Evolutionary conservation across 2,888 invertebrate genomes (phyloP), one percentile per base, ranked within the genome.

Genomic region (Apotomis capreana): DNA sequence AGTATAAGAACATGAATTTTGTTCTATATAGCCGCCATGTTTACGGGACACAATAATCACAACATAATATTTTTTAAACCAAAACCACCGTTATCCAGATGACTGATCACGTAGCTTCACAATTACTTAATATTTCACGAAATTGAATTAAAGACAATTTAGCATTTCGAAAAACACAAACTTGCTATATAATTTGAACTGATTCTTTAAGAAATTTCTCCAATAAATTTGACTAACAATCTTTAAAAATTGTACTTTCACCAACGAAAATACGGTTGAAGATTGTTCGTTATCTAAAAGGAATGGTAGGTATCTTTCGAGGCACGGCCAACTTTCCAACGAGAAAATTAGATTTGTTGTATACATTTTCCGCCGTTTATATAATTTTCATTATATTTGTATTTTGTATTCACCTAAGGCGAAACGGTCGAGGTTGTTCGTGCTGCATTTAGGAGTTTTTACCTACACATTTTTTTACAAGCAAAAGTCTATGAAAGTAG

Each of bases 311-410:
- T 62, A 71, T 36, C 37, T 55, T 68, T 58, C 51, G 52, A 37
- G 52, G 44, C 44, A 46, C 62, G 46, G 70, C 62, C 68, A 72
- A 72, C 62, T 72, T 72, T 72, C 44, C 40, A 72, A 71, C 46
- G 60, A 70, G 71, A 44, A 72, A 72, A 72, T 72, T 68, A 68
- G 71, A 72, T 68, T 72, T 72, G 68, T 68, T 72, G 70, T 71
- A 15, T 68, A 69, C 63, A 68, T 72, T 72, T 72, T 68, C 71
- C 62, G 68, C 68, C 68, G 58, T 62, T 72, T 72, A 68, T 68
- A 58, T 52, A 62, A 68, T 72, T 68, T 72, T 62, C 58, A 68
- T 72, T 67, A 61, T 37, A 65, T 61, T 65, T 65, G 55, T 59
- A 46, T 70, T 70, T 46, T 60, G 54, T 71, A 67, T 70, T 65